Conservation (phyloP, 2,113 vertebrate species). For the Melanerpes formicivorus region DNA sequence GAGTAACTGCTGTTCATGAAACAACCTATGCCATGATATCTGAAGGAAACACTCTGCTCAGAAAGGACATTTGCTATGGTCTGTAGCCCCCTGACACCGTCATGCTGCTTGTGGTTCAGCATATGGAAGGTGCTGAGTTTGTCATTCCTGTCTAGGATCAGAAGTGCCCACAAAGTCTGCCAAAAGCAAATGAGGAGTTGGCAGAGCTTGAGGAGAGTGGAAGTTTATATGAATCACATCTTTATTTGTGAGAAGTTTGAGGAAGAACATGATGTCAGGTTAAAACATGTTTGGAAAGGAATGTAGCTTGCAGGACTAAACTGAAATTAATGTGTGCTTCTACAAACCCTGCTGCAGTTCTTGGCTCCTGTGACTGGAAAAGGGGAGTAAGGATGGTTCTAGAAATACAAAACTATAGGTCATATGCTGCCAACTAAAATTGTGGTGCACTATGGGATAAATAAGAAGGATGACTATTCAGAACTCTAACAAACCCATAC, state of each 20-base stretch:
- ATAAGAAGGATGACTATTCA: not conserved
- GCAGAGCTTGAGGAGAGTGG: slow-evolving; percentile 26
- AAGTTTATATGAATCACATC: slow-evolving; percentile 62
- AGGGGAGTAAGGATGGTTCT: slow-evolving; percentile 42
- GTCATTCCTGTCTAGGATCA: slow-evolving; percentile 2
- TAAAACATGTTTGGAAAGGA: slow-evolving; percentile 65
- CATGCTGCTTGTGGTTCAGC: not conserved
- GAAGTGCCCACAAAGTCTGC: slow-evolving; percentile 29
- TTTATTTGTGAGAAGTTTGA: slow-evolving; percentile 62
- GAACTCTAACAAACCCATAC: not conserved
- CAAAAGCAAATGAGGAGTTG: slow-evolving; percentile 51
- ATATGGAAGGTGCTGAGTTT: not conserved
- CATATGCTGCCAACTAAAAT: not conserved
- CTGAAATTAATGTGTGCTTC: slow-evolving; percentile 40
- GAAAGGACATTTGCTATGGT: not conserved
- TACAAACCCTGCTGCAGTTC: slow-evolving; percentile 30
- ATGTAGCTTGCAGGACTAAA: slow-evolving; percentile 60
- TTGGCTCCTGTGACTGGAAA: slow-evolving; percentile 47
- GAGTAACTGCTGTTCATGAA: not conserved
- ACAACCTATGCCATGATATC: not conserved
- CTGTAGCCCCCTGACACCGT: not conserved
- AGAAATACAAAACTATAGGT: slow-evolving; percentile 38
- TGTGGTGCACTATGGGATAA: not conserved
- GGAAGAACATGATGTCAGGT: slow-evolving; percentile 67
- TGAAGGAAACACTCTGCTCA: not conserved